Percentiles rank a stretch among this genome's conserved stretches.
Conservation (phyloP, 2,888 invertebrate species). For the Allolobophora icterica region DNA sequence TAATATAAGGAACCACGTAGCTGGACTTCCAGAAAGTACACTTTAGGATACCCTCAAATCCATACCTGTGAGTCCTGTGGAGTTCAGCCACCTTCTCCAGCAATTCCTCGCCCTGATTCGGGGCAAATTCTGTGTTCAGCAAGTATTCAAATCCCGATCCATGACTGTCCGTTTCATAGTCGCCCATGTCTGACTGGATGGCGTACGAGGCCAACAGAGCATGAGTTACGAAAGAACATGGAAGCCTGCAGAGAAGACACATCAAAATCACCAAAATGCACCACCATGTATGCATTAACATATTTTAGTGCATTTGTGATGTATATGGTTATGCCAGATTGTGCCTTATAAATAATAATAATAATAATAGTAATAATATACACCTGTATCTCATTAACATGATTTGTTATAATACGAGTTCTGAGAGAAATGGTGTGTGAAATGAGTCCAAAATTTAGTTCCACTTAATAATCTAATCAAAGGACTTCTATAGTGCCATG, state of each 20-base stretch:
- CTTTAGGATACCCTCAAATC: too few species aligned
- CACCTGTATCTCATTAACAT: background rate
- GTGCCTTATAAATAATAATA: background rate
- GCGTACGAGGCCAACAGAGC: slow-evolving; percentile 88
- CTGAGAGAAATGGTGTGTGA: too few species aligned
- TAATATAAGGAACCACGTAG: background rate
- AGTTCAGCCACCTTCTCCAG: slow-evolving; percentile 93
- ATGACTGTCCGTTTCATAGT: slow-evolving; percentile 77
- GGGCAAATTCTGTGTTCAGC: slow-evolving; percentile 89
- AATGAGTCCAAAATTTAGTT: too few species aligned
- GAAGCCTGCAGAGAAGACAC: slow-evolving; percentile 76
- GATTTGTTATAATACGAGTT: too few species aligned
- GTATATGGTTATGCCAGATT: too few species aligned
- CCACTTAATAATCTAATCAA: too few species aligned
- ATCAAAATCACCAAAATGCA: background rate
- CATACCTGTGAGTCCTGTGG: slow-evolving; percentile 79
- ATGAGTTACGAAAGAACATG: slow-evolving; percentile 95
- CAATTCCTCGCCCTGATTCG: slow-evolving; percentile 86
- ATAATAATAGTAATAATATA: background rate
- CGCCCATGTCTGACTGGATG: slow-evolving; percentile 95
- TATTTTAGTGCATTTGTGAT: too few species aligned
- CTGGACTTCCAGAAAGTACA: too few species aligned
- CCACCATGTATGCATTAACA: too few species aligned
- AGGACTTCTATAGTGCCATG: too few species aligned
- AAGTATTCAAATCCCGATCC: slow-evolving; percentile 76